These are phyloP conservation scores for Columba guinea DNA, from an alignment of 2,797 vertebrate genomes.

Conservation along the genomic window DNA sequence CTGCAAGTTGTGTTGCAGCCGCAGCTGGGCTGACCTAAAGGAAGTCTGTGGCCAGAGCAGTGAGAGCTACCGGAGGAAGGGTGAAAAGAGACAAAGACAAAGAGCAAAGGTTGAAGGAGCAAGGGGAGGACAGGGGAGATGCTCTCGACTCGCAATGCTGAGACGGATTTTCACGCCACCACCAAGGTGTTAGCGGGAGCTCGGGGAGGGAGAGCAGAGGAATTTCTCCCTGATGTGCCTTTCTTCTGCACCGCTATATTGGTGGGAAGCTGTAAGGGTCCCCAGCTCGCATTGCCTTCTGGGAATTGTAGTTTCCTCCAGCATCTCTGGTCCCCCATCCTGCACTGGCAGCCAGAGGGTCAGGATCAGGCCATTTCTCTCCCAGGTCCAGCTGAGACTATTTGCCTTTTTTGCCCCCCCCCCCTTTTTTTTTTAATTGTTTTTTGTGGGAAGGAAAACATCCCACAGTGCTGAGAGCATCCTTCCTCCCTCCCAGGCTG, in stretches of 20 bases:
- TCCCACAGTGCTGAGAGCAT: neutral
- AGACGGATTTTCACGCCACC: rapidly evolving
- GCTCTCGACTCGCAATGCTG: rapidly evolving
- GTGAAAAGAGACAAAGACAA: neutral
- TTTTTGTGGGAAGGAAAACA: neutral
- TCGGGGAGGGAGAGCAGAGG: rapidly evolving
- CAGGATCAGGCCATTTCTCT: neutral
- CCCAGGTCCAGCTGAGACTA: too few species aligned
- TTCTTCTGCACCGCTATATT: neutral
- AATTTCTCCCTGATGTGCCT: neutral
- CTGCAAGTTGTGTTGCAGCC: neutral
- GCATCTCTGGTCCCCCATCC: neutral
- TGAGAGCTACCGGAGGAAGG: conserved; percentile 36
- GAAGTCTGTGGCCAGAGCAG: neutral
- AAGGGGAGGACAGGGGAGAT: neutral
- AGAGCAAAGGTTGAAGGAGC: neutral
- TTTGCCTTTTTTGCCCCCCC: too few species aligned
- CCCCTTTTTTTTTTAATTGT: neutral
- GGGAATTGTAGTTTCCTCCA: conserved; percentile 18
- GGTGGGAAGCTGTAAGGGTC: neutral
- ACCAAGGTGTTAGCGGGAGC: rapidly evolving
- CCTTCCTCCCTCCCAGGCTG: neutral
- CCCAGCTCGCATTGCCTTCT: neutral
- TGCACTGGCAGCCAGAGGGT: neutral
- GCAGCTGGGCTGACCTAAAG: neutral